These are phyloP conservation scores for Encarsia formosa DNA, from an alignment of 2,888 invertebrate genomes.

Conservation along the genomic window DNA sequence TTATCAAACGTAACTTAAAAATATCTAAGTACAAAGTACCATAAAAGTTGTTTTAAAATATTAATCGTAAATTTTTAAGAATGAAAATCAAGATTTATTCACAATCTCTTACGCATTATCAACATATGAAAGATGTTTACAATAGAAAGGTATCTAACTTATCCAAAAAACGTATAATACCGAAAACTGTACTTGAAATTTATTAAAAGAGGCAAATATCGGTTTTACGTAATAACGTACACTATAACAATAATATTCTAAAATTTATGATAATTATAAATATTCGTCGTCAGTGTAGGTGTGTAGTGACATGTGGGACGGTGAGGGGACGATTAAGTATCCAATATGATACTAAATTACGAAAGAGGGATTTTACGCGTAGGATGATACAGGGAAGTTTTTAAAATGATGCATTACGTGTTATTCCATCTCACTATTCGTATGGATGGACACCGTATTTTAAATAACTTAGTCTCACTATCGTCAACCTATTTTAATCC, in stretches of 20 bases:
- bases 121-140: constrained; percentile 10
- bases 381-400: neutral
- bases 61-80: no score
- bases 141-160: constrained; percentile 10
- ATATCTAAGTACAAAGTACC: constrained; percentile 9
- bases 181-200: neutral
- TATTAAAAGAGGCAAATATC: constrained; percentile 27
- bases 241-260: constrained; percentile 16
- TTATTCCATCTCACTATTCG: constrained; percentile 2
- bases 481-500: constrained; percentile 75
- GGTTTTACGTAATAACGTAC: constrained; percentile 22
- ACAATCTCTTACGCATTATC: constrained; percentile 2
- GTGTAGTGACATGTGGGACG: constrained; percentile 6
- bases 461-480: constrained; percentile 20
- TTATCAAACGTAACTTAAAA: constrained; percentile 25
- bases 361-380: neutral
- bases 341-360: neutral
- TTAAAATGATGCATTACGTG: constrained; percentile 5
- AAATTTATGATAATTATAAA: constrained; percentile 19
- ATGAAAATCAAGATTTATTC: neutral
- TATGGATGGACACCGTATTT: constrained; percentile 1
- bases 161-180: constrained; percentile 3
- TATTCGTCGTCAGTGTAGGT: constrained; percentile 16
- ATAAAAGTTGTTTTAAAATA: constrained; percentile 11
- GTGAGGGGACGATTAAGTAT: constrained; percentile 11